These are phyloP conservation scores for Spea multiplicata DNA, from an alignment of 2,113 vertebrate species.

Conservation along the genomic window DNA sequence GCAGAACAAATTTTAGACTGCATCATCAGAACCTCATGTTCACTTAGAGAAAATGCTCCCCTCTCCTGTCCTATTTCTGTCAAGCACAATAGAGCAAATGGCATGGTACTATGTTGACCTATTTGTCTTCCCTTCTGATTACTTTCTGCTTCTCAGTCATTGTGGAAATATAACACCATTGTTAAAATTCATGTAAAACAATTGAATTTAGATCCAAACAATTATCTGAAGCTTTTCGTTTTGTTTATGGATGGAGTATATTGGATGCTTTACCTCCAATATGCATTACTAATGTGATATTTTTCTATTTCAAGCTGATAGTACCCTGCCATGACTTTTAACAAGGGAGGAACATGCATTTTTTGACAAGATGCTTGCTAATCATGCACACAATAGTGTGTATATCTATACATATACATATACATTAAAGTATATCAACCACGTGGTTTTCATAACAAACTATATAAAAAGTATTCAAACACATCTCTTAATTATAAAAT, in stretches of 20 bases:
- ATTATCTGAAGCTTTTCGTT: constrained; percentile 33
- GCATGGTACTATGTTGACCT: constrained; percentile 53
- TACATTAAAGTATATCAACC: background rate
- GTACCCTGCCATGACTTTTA: constrained; percentile 31
- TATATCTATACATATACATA: background rate
- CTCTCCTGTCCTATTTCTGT: constrained; percentile 61
- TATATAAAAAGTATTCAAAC: too few species aligned
- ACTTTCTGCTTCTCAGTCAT: constrained; percentile 43
- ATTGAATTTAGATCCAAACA: constrained; percentile 33
- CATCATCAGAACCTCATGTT: constrained; percentile 49
- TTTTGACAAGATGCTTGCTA: constrained; percentile 18
- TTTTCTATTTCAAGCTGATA: constrained; percentile 17
- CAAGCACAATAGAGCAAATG: constrained; percentile 53
- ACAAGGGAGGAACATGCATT: constrained; percentile 14
- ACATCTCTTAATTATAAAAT: too few species aligned
- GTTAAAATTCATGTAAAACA: constrained; percentile 43
- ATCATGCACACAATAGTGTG: background rate
- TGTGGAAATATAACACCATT: constrained; percentile 45
- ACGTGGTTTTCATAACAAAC: too few species aligned
- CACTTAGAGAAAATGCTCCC: constrained; percentile 48
- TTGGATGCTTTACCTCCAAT: constrained; percentile 42
- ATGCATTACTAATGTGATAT: constrained; percentile 40
- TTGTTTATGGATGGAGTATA: constrained; percentile 30
- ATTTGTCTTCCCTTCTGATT: constrained; percentile 51
- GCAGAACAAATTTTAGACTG: constrained; percentile 45